These are phyloP conservation scores for Argyra leucocephala DNA, from an alignment of 2,888 invertebrate species.

Conservation along the genomic window DNA sequence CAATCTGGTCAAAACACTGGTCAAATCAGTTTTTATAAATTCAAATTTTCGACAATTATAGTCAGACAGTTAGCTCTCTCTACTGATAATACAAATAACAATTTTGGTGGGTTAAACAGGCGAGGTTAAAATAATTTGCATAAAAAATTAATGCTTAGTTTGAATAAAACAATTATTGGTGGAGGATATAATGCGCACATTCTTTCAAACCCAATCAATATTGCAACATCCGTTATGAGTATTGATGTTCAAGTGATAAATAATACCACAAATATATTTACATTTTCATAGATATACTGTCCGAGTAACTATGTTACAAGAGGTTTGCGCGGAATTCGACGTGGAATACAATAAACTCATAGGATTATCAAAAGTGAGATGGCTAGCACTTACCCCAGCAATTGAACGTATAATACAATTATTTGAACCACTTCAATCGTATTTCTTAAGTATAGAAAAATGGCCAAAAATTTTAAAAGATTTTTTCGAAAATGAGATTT, in stretches of 20 bases:
- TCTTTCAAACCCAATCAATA: conserved; percentile 5
- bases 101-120: not conserved
- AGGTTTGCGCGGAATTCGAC: conserved; percentile 26
- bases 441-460: conserved; percentile 29
- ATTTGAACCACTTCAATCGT: conserved; percentile 27
- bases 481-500: conserved; percentile 27
- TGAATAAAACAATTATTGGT: not conserved
- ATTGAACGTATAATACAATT: conserved; percentile 26
- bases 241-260: not conserved
- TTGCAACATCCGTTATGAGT: not conserved
- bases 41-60: no score
- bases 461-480: conserved; percentile 27
- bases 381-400: conserved; percentile 27
- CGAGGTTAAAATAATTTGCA: not conserved
- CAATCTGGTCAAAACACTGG: no score
- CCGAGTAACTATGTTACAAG: conserved; percentile 22
- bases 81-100: not conserved
- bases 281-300: conserved; percentile 10
- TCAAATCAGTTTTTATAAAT: no score
- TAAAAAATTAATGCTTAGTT: not conserved
- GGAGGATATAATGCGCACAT: not conserved
- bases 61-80: no score
- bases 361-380: conserved; percentile 27
- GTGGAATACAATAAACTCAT: conserved; percentile 27
- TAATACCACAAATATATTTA: conserved; percentile 5